Evolutionary conservation across 2,113 vertebrate species (phyloP).

Genomic region (Dicaeum eximium): DNA sequence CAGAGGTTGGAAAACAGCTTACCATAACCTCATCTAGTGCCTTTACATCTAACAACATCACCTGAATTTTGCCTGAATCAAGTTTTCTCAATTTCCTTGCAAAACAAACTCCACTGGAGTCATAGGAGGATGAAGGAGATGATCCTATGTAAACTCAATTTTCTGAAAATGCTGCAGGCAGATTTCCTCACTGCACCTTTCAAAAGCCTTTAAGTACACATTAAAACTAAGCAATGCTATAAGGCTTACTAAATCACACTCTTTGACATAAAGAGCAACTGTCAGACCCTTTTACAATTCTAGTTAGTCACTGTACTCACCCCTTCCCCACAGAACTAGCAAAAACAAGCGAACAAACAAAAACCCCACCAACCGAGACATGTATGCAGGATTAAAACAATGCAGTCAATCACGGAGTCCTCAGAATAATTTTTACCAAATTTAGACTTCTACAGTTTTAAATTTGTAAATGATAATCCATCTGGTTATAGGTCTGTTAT

Average conservation of each 20-base stretch:
- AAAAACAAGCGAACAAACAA: not conserved
- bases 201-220: not conserved
- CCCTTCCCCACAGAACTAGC: not conserved
- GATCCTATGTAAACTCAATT: slow-evolving; percentile 4
- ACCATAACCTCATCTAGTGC: not conserved
- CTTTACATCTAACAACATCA: not conserved
- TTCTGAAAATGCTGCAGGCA: not conserved
- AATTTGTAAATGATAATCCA: not conserved
- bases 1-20: not conserved
- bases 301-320: not conserved
- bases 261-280: not conserved
- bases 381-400: not conserved
- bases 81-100: not conserved
- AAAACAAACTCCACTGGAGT: not conserved
- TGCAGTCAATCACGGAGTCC: not conserved
- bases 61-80: not conserved
- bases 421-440: not conserved
- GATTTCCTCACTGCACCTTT: not conserved
- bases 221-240: not conserved
- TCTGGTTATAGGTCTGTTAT: not conserved
- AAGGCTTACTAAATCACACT: not conserved
- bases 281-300: not conserved
- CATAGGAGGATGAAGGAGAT: not conserved
- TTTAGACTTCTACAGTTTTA: not conserved
- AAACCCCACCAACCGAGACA: not conserved